Conservation (phyloP, 2,888 invertebrate genomes). For the Hypomecis punctinalis region DNA sequence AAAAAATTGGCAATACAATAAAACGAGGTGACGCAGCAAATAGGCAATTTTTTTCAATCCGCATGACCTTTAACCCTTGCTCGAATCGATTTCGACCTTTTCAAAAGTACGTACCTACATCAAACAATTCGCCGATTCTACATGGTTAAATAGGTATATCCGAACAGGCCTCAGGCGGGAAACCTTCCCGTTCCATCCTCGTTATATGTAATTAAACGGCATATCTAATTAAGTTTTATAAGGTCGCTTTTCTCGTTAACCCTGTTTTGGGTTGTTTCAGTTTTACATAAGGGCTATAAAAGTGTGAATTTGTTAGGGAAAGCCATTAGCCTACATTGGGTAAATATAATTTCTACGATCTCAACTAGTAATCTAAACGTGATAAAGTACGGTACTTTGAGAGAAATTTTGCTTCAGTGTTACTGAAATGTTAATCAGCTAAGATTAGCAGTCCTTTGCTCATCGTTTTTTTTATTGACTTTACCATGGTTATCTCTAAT, state of each 20-base stretch:
- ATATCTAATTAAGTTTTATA: conserved; percentile 46
- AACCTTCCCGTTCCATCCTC: conserved; percentile 40
- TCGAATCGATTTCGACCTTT: conserved; percentile 8
- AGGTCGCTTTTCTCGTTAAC: conserved; percentile 45
- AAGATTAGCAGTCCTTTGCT: too few species aligned
- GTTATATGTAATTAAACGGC: conserved; percentile 43
- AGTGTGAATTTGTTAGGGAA: neutral
- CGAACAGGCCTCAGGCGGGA: conserved; percentile 29
- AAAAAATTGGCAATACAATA: too few species aligned
- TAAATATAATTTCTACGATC: too few species aligned
- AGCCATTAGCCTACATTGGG: neutral
- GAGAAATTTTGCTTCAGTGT: too few species aligned
- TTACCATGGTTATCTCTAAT: too few species aligned
- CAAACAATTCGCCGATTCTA: conserved; percentile 8
- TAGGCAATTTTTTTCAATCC: neutral
- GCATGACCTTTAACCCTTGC: conserved; percentile 5
- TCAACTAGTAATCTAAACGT: too few species aligned
- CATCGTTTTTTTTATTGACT: too few species aligned
- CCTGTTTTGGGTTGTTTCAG: conserved; percentile 39
- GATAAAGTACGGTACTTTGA: too few species aligned
- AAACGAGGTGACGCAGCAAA: too few species aligned
- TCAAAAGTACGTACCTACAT: neutral
- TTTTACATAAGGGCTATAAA: conserved; percentile 29
- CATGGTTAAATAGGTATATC: conserved; percentile 27
- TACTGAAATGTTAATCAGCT: too few species aligned